Evolutionary conservation across 2,888 invertebrate genomes (phyloP), one percentile per base, ranked within the genome.

Genomic region (Uropetala carovei): DNA sequence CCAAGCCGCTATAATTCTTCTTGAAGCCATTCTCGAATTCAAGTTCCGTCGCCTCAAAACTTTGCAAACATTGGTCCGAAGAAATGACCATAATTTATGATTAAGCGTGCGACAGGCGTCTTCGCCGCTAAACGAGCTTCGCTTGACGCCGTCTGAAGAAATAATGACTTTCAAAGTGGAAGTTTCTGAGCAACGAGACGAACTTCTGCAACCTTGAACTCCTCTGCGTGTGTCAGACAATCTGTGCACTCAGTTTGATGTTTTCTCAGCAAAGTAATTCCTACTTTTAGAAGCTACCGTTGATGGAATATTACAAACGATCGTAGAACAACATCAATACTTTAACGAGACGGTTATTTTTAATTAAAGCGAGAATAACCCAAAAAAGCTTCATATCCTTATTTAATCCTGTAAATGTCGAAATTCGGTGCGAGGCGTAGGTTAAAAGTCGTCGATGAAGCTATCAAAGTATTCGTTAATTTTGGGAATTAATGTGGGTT

Each of bases 11-110:
- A 43, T 43, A 3, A 43, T 5, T 43, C 43, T 43, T 1, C 43
- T 43, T 5, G 43, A 43, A 43, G 43, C 5, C 43, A 5, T 43
- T 43, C 43, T 43, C 43, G 43, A 43, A 43, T 43, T 75, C 11
- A 27, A 68, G 68, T 10, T 22, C 75, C 27, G 16, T 22, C 27
- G 75, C 22, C 75, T 22, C 75, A 27, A 75, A 75, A 75, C 27
- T 75, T 75, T 75, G 75, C 27, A 75, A 75, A 75, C 75, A 75
- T 75, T 27, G 75, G 27, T 27, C 27, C 18, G 27, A 75, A 75
- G 75, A 75, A 75, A 75, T 75, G 75, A 27, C 75, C 75, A 75
- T 75, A 75, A 75, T 75, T 75, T 22, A 75, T 75, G 75, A 75
- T 75, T 75, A 75, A 75, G 75, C 75, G 22, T 27, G 75, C 27